Base-by-base conservation (phyloP, 2,888 invertebrate species). In the Leucophenga montana region DNA sequence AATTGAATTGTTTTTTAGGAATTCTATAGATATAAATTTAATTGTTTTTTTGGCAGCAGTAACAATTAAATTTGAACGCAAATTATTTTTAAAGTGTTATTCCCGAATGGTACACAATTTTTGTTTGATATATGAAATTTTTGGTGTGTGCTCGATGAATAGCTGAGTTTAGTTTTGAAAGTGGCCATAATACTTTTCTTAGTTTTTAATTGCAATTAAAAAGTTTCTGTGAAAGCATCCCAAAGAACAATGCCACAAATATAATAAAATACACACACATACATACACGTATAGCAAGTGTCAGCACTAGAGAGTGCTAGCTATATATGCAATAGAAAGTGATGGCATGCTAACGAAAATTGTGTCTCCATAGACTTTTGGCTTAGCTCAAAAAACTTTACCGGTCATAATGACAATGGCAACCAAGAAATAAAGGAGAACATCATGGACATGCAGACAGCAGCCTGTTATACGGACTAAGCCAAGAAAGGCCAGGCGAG, bases 181-280 rank as follows among this genome's bases (percentile, higher is more conserved):
- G 20, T 39, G 59, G 62, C 56, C 71, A 39, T 70, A 75, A 75
- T 74, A 75, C 75, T 73, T 74, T 74, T 73, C 77, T 78, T 74
- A 74, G 75, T 76, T 83, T 81, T 81, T 78, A 81, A 81, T 81
- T 81, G 83, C 80, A 83, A 81, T 81, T 83, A 81, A 81, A 80
- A 81, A 81, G 83, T 81, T 81, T 71, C 71, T 64, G 39, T 46
- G 46, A 20, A 48, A 20, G 46, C 62, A 20, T 22, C 22, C 22
- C 46, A 22, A 27, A 64, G 48, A 46, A 64, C 62, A 64, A 64
- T 64, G 46, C 62, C 62, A 22, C 46, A 64, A 64, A 64, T 11
- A 59, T 33, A 33, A 59, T 18, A 56, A 18, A 27, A 57, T n/a
- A 31, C 31, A 57, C 57, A 61, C 44, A 18, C 61, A 61, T 9